Evolutionary conservation across 2,888 invertebrate species (phyloP), one percentile per base, ranked within the genome.

Genomic region (Epinotia bilunana): DNA sequence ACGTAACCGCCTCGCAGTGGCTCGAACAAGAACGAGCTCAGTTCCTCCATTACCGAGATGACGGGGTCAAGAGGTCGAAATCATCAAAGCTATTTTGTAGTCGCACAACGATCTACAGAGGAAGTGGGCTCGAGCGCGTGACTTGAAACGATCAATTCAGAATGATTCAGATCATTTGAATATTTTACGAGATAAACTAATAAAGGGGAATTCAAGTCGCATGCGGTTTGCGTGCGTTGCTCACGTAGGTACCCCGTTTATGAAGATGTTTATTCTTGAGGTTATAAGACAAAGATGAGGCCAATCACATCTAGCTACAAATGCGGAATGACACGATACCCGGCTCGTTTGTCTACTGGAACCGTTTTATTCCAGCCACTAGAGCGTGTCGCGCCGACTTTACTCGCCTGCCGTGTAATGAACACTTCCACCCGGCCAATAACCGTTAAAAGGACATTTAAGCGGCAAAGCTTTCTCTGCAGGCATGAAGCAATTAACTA

Each of bases 381-480:
- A 87, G 89, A 91, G 91, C 92, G 89, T 86, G 87, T 84, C 87
- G 82, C 71, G 68, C 75, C 72, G 75, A 60, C 75, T 74, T 23
- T 55, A 80, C 80, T 86, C 87, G 84, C 87, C 87, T 80, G 89
- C 86, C 93, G 90, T 93, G 90, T 91, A 93, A 92, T 93, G 90
- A 90, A 90, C 91, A 91, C 91, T 91, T 91, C 92, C 91, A 92
- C 89, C 89, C 85, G 85, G 87, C 88, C 89, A 90, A 88, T 88
- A 90, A 91, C 91, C 89, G 89, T 91, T 90, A 89, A 90, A 90
- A 87, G 85, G 86, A 88, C 89, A 88, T 90, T 88, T 84, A 84
- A 84, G 84, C 85, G 85, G 88, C 87, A 87, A 86, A 89, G 88
- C 89, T 90, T 90, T 91, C 90, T 86, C 87, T 83, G 79, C 79